These are phyloP conservation scores for Drosophila mercatorum DNA, from an alignment of 2,888 invertebrate species.

Conservation along the genomic window DNA sequence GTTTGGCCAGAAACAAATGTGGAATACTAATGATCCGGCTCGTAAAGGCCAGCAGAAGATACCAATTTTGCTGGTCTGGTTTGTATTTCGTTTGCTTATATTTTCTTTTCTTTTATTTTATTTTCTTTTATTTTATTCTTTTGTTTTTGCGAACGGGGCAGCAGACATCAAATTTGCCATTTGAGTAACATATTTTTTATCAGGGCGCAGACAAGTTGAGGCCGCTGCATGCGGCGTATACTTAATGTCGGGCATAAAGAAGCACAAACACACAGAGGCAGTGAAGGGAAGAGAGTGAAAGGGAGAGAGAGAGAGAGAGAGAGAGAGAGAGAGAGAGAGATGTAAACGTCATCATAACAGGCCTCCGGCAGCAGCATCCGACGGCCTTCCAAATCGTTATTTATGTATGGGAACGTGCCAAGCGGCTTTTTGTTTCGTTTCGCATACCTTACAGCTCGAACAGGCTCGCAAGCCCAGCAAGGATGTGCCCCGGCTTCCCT, in stretches of 20 bases:
- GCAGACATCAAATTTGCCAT: slow-evolving; percentile 15
- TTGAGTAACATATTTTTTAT: slow-evolving; percentile 35
- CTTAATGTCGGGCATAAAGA: slow-evolving; percentile 72
- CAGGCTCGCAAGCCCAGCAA: background rate
- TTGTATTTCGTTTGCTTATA: slow-evolving; percentile 8
- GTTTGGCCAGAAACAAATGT: slow-evolving; percentile 33
- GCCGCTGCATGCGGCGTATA: slow-evolving; percentile 69
- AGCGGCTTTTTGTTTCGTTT: slow-evolving; percentile 49
- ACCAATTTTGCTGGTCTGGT: slow-evolving; percentile 22
- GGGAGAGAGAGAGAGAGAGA: background rate
- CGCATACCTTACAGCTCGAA: slow-evolving; percentile 14
- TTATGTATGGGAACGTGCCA: slow-evolving; percentile 75
- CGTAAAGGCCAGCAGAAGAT: slow-evolving; percentile 44
- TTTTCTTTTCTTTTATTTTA: background rate
- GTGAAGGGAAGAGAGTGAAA: background rate
- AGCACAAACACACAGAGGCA: slow-evolving; percentile 9
- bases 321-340: background rate
- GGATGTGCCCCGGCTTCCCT: background rate
- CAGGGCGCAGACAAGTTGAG: slow-evolving; percentile 35
- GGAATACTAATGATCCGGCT: slow-evolving; percentile 50
- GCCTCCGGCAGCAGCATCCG: slow-evolving; percentile 49
- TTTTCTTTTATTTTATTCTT: background rate
- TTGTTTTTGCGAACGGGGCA: background rate
- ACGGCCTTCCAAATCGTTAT: slow-evolving; percentile 75
- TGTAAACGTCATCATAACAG: slow-evolving; percentile 78